A percentile compares a stretch with the other conserved stretches of the same genome.
Evolutionary conservation across 2,888 invertebrate genomes (phyloP).

Genomic region (Parapristionchus giblindavisi): DNA sequence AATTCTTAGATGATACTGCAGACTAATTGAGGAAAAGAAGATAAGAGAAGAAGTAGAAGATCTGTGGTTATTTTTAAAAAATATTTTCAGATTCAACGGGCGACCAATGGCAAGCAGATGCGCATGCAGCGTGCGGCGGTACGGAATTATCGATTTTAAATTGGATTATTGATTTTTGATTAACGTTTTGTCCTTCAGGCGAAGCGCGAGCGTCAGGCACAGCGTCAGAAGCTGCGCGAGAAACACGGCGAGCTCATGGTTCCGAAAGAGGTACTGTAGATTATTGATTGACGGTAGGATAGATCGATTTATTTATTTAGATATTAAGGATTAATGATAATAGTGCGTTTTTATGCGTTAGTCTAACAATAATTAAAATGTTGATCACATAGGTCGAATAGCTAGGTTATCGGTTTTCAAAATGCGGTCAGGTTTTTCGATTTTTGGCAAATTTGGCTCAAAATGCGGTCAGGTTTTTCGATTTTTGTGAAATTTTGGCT

Average conservation of each 20-base stretch:
- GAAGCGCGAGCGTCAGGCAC: slow-evolving; percentile 62
- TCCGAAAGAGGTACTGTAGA: slow-evolving; percentile 75
- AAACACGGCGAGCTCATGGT: slow-evolving; percentile 69
- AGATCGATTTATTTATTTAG: slow-evolving; percentile 4
- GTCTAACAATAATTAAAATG: too few relatives aligned
- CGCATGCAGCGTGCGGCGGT: slow-evolving; percentile 46
- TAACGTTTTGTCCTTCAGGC: slow-evolving; percentile 47
- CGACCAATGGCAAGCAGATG: slow-evolving; percentile 41
- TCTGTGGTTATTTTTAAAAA: neutral
- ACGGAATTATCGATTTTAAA: neutral
- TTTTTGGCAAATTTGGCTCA: too few relatives aligned
- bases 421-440: too few relatives aligned
- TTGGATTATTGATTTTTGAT: neutral
- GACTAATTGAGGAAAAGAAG: neutral
- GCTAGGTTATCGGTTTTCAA: too few relatives aligned
- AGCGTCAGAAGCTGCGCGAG: slow-evolving; percentile 59
- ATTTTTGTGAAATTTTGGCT: too few relatives aligned
- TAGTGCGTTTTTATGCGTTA: too few relatives aligned
- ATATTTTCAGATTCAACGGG: slow-evolving; percentile 37
- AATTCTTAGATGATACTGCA: neutral
- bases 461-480: too few relatives aligned
- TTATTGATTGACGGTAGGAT: neutral
- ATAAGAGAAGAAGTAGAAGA: neutral
- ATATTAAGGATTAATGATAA: neutral
- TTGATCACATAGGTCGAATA: too few relatives aligned